A percentile compares a stretch with the other conserved stretches of the same genome.
These are phyloP conservation scores for Microtus richardsoni DNA, from an alignment of 2,113 vertebrate species.

Conservation along the genomic window DNA sequence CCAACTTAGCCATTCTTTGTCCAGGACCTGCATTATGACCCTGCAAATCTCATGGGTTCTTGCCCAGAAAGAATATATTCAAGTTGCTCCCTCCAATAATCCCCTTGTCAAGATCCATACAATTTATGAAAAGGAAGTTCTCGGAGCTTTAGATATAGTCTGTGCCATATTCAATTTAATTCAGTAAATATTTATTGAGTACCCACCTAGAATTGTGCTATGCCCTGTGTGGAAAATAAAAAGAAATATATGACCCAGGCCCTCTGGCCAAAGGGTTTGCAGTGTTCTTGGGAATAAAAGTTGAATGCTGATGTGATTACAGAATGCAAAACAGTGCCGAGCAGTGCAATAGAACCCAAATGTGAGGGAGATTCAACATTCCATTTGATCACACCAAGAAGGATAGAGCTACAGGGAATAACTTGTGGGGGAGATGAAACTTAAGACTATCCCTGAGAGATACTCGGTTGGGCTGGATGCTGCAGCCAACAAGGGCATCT, in stretches of 20 bases:
- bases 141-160: slow-evolving; percentile 51
- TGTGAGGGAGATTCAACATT: slow-evolving; percentile 13
- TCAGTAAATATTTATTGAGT: slow-evolving; percentile 78
- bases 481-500: not conserved
- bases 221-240: slow-evolving; percentile 56
- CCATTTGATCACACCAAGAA: not conserved
- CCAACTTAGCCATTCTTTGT: not conserved
- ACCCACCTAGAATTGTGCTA: slow-evolving; percentile 41
- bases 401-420: slow-evolving; percentile 43
- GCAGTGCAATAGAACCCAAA: slow-evolving; percentile 27
- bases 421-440: not conserved
- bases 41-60: not conserved
- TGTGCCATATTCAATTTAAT: slow-evolving; percentile 63
- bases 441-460: slow-evolving; percentile 61
- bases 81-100: slow-evolving; percentile 28
- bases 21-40: not conserved
- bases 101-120: slow-evolving; percentile 35
- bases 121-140: slow-evolving; percentile 68
- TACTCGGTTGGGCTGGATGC: not conserved
- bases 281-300: slow-evolving; percentile 69
- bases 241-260: slow-evolving; percentile 65
- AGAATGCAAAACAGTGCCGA: slow-evolving; percentile 20
- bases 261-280: slow-evolving; percentile 59
- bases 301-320: slow-evolving; percentile 63
- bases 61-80: slow-evolving; percentile 10